These are phyloP conservation scores for Archivesica marissinica DNA, from an alignment of 1,140 invertebrate species.

Conservation along the genomic window DNA sequence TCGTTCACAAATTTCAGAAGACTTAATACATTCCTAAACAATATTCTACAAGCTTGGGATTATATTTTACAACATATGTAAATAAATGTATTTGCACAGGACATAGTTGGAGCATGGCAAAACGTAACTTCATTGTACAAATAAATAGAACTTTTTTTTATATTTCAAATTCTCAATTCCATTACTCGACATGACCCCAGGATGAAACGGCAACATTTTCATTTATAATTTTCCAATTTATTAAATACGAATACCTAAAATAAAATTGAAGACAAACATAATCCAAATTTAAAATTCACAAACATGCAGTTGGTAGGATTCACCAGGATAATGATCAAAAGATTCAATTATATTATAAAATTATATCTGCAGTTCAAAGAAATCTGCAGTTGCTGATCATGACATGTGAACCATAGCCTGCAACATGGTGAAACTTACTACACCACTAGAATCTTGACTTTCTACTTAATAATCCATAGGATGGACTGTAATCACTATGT, in stretches of 20 bases:
- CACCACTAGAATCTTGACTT: no score
- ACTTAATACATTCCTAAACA: slow-evolving; percentile 40
- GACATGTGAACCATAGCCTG: no score
- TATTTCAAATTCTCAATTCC: background rate
- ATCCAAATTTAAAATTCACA: slow-evolving; percentile 9
- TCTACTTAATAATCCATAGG: no score
- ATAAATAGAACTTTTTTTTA: background rate
- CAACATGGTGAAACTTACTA: no score
- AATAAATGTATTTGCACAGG: slow-evolving; percentile 45
- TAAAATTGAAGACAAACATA: background rate
- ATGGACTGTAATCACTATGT: no score
- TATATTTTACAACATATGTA: slow-evolving; percentile 38
- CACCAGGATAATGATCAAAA: background rate
- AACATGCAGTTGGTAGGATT: slow-evolving; percentile 12
- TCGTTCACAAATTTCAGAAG: slow-evolving; percentile 9
- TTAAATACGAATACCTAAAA: background rate
- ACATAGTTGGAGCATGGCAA: background rate
- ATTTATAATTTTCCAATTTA: background rate
- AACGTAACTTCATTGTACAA: slow-evolving; percentile 11
- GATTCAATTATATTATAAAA: slow-evolving; percentile 16
- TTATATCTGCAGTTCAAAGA: background rate
- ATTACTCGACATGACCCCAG: background rate
- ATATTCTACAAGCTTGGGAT: background rate
- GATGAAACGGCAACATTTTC: slow-evolving; percentile 26
- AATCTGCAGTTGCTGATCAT: slow-evolving; percentile 7